These are phyloP conservation scores for Mesochorus sp. DNA, from an alignment of 2,888 invertebrate genomes.

Conservation along the genomic window DNA sequence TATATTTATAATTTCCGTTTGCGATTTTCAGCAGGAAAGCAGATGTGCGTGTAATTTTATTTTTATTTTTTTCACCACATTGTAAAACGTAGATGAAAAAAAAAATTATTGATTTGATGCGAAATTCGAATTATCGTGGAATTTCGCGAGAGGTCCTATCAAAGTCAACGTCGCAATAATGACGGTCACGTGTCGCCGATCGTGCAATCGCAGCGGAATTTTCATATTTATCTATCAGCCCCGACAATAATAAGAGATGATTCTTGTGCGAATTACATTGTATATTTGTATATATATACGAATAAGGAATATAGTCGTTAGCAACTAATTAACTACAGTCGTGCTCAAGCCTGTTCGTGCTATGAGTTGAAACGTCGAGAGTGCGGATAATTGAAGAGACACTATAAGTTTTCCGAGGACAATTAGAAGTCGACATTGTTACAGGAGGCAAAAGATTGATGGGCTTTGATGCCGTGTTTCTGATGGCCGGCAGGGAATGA, in stretches of 20 bases:
- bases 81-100: not conserved
- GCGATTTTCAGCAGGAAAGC: slow-evolving; percentile 10
- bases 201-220: not conserved
- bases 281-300: not conserved
- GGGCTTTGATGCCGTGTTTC: too few relatives aligned
- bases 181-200: not conserved
- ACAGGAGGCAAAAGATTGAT: too few relatives aligned
- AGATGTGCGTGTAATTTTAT: not conserved
- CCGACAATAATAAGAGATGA: not conserved
- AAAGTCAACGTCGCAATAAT: not conserved
- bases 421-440: too few relatives aligned
- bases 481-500: too few relatives aligned
- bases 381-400: too few relatives aligned
- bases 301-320: not conserved
- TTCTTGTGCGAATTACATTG: too few relatives aligned
- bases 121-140: not conserved
- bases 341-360: too few relatives aligned
- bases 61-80: not conserved
- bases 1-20: slow-evolving; percentile 39
- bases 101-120: not conserved
- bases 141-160: not conserved
- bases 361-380: too few relatives aligned
- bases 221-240: not conserved
- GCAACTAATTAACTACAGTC: too few relatives aligned
- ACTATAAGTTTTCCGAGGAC: too few relatives aligned